phyloP scores from a whole-genome alignment of 2,888 invertebrate species.

The Phengaris alcon region DNA sequence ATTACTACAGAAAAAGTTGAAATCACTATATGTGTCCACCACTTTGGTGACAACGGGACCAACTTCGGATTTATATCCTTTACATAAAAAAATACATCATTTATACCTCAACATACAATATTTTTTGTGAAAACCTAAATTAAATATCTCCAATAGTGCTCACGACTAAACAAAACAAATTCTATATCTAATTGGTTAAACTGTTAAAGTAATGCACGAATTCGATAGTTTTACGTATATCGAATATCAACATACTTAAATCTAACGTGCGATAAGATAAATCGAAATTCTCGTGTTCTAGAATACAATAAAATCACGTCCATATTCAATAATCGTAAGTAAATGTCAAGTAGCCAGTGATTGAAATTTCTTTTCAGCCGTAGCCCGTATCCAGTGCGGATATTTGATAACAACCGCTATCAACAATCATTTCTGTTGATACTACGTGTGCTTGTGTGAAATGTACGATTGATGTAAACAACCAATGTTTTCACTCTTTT shows the following conservation, averaged over 20 bases:
- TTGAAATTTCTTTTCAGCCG: constrained; percentile 53
- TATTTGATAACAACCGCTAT: constrained; percentile 65
- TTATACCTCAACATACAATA: no score
- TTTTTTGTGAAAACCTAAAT: no score
- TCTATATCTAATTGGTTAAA: no score
- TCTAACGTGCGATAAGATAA: constrained; percentile 4
- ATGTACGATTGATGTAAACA: constrained; percentile 49
- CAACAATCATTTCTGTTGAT: constrained; percentile 51
- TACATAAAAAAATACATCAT: no score
- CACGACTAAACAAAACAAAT: no score
- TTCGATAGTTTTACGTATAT: neutral
- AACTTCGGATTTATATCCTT: no score
- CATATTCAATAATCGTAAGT: constrained; percentile 20
- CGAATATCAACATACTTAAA: neutral
- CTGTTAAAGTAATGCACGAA: neutral
- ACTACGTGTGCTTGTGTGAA: constrained; percentile 51
- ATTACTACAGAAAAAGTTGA: no score
- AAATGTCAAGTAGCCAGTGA: constrained; percentile 35
- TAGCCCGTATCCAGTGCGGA: constrained; percentile 48
- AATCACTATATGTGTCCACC: no score
- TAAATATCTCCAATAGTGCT: no score
- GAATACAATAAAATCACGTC: constrained; percentile 69
- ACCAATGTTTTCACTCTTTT: constrained; percentile 36
- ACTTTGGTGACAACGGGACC: no score
- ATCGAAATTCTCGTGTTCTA: constrained; percentile 1